phyloP scores from a whole-genome alignment of 2,888 invertebrate genomes.

The Phoenoteleia sp. region DNA sequence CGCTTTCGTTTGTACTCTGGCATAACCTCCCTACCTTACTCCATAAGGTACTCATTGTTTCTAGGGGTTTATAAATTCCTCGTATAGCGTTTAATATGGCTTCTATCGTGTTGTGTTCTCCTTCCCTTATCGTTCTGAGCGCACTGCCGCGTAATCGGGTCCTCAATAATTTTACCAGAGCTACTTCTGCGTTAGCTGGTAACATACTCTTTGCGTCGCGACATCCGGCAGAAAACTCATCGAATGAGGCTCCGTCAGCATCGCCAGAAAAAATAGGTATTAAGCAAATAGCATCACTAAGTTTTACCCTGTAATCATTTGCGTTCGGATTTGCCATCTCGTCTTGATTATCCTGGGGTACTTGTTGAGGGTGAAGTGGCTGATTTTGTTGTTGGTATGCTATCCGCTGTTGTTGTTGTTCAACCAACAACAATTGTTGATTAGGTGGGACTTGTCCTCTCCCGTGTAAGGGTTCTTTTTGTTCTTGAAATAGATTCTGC shows the following conservation, averaged over 20 bases:
- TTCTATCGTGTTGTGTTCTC: not conserved
- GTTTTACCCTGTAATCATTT: not conserved
- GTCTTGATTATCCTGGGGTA: no score
- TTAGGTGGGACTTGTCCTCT: no score
- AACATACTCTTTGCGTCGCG: slow-evolving; percentile 3
- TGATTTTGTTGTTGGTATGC: no score
- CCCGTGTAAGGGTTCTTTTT: no score
- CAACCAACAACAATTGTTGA: no score
- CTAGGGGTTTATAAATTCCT: not conserved
- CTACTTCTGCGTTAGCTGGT: not conserved
- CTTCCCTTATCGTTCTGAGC: not conserved
- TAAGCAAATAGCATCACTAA: not conserved
- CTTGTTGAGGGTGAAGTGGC: no score
- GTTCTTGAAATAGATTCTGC: no score
- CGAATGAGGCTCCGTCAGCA: not conserved
- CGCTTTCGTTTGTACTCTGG: not conserved
- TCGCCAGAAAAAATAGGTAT: slow-evolving; percentile 5
- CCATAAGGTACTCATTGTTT: not conserved
- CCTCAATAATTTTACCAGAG: not conserved
- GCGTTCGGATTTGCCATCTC: not conserved
- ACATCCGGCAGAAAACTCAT: not conserved
- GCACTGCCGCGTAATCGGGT: not conserved
- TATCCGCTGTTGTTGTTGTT: no score
- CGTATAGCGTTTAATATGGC: not conserved
- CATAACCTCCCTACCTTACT: not conserved